These are phyloP conservation scores for Trachemys scripta DNA, from an alignment of 2,113 vertebrate genomes.

Conservation along the genomic window DNA sequence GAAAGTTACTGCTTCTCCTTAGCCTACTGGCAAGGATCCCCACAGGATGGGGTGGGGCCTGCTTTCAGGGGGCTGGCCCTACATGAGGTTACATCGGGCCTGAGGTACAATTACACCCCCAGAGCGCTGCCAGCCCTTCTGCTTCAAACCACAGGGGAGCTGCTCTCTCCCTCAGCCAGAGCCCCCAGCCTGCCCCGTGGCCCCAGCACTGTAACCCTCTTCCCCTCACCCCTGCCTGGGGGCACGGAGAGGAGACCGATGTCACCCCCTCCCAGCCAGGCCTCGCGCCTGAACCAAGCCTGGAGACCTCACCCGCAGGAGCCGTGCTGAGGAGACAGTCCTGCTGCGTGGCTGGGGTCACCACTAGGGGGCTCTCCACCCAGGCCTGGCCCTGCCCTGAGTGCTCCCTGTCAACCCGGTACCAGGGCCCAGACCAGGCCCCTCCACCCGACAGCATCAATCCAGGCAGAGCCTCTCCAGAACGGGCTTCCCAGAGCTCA, in stretches of 20 bases:
- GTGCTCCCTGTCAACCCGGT: conserved; percentile 4
- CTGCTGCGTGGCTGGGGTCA: background rate
- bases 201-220: background rate
- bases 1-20: background rate
- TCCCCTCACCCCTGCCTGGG: background rate
- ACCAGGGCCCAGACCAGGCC: background rate
- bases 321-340: background rate
- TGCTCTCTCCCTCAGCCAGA: background rate
- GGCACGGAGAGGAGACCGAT: background rate
- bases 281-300: conserved; percentile 11
- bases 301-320: background rate
- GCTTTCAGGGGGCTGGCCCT: background rate
- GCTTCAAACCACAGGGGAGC: background rate
- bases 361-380: background rate
- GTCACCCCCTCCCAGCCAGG: background rate
- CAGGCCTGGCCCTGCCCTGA: conserved; percentile 25
- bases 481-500: too few species aligned
- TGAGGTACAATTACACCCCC: background rate
- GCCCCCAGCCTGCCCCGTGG: background rate
- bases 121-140: background rate
- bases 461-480: too few species aligned
- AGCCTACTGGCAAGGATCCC: too few species aligned
- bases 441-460: background rate
- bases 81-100: too few species aligned
- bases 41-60: too few species aligned